These are phyloP conservation scores for Jacana jacana DNA, from an alignment of 2,113 vertebrate species.

Conservation along the genomic window DNA sequence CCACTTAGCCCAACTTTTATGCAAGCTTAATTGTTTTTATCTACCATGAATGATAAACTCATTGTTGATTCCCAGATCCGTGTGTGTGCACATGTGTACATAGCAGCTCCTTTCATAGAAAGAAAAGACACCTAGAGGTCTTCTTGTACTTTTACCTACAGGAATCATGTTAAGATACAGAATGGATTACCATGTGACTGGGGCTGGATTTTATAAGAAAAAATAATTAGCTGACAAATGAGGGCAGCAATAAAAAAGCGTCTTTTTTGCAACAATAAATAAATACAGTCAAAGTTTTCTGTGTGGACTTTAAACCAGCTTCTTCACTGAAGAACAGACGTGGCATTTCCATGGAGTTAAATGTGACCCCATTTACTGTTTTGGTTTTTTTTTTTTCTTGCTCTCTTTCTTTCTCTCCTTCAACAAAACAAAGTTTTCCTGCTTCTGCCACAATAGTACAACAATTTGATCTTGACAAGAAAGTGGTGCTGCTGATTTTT, in stretches of 20 bases:
- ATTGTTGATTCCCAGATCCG: conserved; percentile 80
- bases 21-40: conserved; percentile 74
- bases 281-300: conserved; percentile 86
- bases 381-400: conserved; percentile 76
- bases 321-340: conserved; percentile 89
- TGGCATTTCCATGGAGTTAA: conserved; percentile 83
- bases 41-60: conserved; percentile 79
- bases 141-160: conserved; percentile 83
- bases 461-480: conserved; percentile 82
- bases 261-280: conserved; percentile 90
- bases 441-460: conserved; percentile 81
- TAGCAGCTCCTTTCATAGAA: conserved; percentile 89
- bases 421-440: conserved; percentile 78
- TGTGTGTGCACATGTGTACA: conserved; percentile 82
- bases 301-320: conserved; percentile 86
- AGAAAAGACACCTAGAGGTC: conserved; percentile 85
- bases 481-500: conserved; percentile 80
- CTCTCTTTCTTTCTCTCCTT: conserved; percentile 72
- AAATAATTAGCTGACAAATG: conserved; percentile 89
- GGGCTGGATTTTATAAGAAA: conserved; percentile 81
- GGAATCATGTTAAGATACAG: conserved; percentile 85
- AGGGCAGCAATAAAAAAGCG: conserved; percentile 87
- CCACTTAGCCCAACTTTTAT: conserved; percentile 72
- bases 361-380: conserved; percentile 78
- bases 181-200: conserved; percentile 80